Percentiles rank a stretch among this genome's conserved stretches.
phyloP scores from a whole-genome alignment of 2,888 invertebrate species.

The Melanophora roralis region DNA sequence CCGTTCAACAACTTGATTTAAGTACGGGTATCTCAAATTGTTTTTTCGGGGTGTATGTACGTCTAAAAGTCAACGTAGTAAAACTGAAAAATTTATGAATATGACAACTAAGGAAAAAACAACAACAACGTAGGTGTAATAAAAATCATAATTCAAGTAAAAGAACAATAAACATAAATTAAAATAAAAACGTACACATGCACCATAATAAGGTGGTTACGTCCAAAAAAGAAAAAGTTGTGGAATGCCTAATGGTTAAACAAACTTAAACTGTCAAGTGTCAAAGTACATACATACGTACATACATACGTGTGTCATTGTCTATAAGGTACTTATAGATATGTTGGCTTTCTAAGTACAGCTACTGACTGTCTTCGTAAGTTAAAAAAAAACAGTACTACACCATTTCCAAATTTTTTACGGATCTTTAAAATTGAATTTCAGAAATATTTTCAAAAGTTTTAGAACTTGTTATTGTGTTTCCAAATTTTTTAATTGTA shows the following conservation, averaged over 20 bases:
- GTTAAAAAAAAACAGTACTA: neutral
- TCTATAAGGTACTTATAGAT: neutral
- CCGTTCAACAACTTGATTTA: too few relatives aligned
- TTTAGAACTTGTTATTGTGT: too few relatives aligned
- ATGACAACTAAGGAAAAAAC: neutral
- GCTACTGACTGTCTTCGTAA: neutral
- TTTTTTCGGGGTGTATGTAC: too few relatives aligned
- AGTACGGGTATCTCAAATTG: too few relatives aligned
- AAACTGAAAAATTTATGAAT: neutral
- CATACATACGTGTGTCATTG: too few relatives aligned
- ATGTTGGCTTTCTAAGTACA: neutral
- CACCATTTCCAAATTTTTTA: too few relatives aligned
- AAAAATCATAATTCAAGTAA: neutral
- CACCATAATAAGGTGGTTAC: too few relatives aligned
- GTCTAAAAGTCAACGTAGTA: neutral
- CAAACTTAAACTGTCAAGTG: neutral
- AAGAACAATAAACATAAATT: neutral
- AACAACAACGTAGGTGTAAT: neutral
- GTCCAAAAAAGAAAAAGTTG: neutral
- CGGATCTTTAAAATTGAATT: too few relatives aligned
- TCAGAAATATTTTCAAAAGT: too few relatives aligned
- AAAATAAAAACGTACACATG: neutral
- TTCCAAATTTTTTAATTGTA: too few relatives aligned
- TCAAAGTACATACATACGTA: neutral
- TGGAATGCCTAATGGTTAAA: slow-evolving; percentile 2